Percentiles rank a stretch among this genome's conserved stretches.
Conservation (phyloP, 2,113 vertebrate species). For the Telmatochromis sp. region DNA sequence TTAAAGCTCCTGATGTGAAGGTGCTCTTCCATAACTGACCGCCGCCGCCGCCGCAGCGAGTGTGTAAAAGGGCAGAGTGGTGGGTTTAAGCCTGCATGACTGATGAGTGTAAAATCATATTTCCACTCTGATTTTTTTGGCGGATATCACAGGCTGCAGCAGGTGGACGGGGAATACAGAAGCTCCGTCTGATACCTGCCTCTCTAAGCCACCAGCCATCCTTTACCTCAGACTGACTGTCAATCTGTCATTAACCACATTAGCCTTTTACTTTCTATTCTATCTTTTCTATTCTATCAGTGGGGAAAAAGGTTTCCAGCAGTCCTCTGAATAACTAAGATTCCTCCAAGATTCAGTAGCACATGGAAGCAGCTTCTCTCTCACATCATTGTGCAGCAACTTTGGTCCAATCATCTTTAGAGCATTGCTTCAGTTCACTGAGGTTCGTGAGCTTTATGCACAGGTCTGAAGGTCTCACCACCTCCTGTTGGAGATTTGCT, state of each 20-base stretch:
- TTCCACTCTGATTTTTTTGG: neutral
- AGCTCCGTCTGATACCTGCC: neutral
- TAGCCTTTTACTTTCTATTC: neutral
- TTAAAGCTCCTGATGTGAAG: constrained; percentile 17
- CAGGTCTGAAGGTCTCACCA: neutral
- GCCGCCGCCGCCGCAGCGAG: neutral
- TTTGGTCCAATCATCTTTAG: neutral
- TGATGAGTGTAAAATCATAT: constrained; percentile 29
- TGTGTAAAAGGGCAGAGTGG: constrained; percentile 14
- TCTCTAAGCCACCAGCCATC: neutral
- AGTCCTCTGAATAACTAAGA: neutral
- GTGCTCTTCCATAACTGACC: constrained; percentile 12
- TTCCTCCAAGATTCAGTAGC: neutral
- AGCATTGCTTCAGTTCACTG: neutral
- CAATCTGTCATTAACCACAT: neutral
- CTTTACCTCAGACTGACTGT: neutral
- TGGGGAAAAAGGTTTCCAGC: neutral
- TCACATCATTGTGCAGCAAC: neutral
- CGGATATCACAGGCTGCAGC: neutral
- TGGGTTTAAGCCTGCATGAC: constrained; percentile 31
- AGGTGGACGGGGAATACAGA: neutral
- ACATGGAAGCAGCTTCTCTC: neutral
- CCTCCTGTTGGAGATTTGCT: neutral
- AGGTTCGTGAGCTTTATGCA: neutral
- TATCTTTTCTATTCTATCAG: neutral